Evolutionary conservation across 2,797 vertebrate genomes (phyloP).

Genomic region (Ceyx erithaca): DNA sequence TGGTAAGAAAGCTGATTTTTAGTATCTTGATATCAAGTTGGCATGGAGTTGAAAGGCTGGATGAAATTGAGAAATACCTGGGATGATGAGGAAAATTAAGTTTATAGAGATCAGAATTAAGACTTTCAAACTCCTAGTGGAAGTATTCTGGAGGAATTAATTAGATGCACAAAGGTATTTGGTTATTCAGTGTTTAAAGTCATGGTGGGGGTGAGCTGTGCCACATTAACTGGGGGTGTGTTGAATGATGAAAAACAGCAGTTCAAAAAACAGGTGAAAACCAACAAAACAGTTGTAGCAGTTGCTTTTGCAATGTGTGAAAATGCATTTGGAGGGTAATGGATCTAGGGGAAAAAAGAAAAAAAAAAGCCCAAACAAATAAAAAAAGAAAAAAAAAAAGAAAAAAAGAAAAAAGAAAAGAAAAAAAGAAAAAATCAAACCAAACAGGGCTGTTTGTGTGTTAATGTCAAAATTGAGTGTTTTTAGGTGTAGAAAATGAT

Average conservation of each 20-base stretch:
- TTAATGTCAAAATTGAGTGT: neutral
- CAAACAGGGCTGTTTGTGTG: neutral
- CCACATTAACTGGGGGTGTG: neutral
- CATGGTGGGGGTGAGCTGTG: accelerated
- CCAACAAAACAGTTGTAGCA: neutral
- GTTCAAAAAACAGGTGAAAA: no score
- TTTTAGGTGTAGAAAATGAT: neutral
- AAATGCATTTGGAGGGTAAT: neutral
- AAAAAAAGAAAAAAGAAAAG: no score
- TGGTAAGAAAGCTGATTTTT: neutral
- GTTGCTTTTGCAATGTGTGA: neutral
- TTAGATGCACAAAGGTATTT: neutral
- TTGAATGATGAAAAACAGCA: neutral
- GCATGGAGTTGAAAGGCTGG: neutral
- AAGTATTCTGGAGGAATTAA: neutral
- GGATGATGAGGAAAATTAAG: neutral
- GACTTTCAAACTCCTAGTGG: neutral
- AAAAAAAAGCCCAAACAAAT: no score
- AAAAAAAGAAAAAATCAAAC: neutral
- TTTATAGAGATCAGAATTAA: neutral
- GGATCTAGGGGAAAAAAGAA: neutral
- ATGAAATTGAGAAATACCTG: neutral
- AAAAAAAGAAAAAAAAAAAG: no score
- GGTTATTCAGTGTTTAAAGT: neutral
- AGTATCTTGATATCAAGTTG: neutral